Evolutionary conservation across 1,140 invertebrate genomes (phyloP), one percentile per base, ranked within the genome.

Genomic region (Papilio helenus): DNA sequence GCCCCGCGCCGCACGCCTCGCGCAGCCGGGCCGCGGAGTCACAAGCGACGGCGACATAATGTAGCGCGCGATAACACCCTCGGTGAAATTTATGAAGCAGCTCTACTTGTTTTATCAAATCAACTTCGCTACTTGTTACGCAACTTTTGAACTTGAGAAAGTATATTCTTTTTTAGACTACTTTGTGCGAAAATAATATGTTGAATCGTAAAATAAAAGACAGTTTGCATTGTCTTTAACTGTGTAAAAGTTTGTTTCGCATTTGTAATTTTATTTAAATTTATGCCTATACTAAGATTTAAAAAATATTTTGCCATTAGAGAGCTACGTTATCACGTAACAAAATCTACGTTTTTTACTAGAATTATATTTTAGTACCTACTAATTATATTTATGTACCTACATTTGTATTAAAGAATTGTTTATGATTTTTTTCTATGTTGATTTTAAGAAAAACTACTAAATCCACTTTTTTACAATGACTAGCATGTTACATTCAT

Each of bases 1-100:
- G 58, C 23, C 65, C 79, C 84, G 58, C 86, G 83, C 79, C 84
- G 49, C 86, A 81, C 81, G 82, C 51, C 16, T 4, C 87, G 84
- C 83, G 85, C 89, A 85, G 79, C 86, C 88, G 89, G 89, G 91
- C 88, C 91, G 91, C 91, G 92, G 88, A 92, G 87, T 92, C 87
- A 87, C n/a, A n/a, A n/a, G 16, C 46, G 18, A 55, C 86, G 86
- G 85, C 88, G 87, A 90, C 89, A 91, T 85, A 90, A 90, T 90
- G 88, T 92, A 86, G 89, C 87, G 86, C 89, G 84, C 87, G 90
- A 92, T 92, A 92, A 93, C 89, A 91, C 90, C 92, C 88, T 91
- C 88, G 79, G 80, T 82, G 81, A 82, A 86, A 91, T 91, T 91
- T 92, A 89, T 89, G 86, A 91, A 88, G 86, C 85, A 85, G 72